These are phyloP conservation scores for Drosophila asahinai DNA, from an alignment of 1,140 invertebrate species.

Conservation along the genomic window DNA sequence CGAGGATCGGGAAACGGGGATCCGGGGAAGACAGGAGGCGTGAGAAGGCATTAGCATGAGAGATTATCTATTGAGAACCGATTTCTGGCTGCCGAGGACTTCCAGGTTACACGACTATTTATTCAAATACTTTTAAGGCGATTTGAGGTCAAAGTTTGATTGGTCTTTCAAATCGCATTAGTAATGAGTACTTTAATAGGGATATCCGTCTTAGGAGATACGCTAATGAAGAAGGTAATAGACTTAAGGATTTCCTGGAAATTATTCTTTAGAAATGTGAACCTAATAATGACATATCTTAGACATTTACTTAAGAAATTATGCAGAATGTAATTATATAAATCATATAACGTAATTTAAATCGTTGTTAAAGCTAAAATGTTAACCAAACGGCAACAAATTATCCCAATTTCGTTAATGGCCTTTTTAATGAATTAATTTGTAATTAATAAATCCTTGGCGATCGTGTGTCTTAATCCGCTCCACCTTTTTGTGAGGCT, in stretches of 20 bases:
- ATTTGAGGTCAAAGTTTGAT: slow-evolving; percentile 39
- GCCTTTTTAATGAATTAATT: slow-evolving; percentile 6
- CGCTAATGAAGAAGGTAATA: slow-evolving; percentile 2
- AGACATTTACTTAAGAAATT: neutral
- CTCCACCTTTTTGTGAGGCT: slow-evolving; percentile 18
- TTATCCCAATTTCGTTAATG: slow-evolving; percentile 9
- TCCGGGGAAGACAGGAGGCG: slow-evolving; percentile 40
- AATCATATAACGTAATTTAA: neutral
- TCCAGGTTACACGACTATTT: slow-evolving; percentile 38
- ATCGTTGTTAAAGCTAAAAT: neutral
- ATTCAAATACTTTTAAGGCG: slow-evolving; percentile 44
- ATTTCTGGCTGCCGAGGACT: slow-evolving; percentile 35
- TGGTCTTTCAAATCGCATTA: slow-evolving; percentile 32
- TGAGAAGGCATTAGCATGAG: slow-evolving; percentile 54
- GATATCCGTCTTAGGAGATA: slow-evolving; percentile 27
- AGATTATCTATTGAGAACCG: slow-evolving; percentile 42
- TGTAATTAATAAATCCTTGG: slow-evolving; percentile 11
- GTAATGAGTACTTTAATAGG: slow-evolving; percentile 13
- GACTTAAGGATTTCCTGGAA: slow-evolving; percentile 4
- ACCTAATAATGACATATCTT: neutral
- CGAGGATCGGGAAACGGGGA: slow-evolving; percentile 28
- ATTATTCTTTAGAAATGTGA: neutral
- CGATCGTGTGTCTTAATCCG: slow-evolving; percentile 33
- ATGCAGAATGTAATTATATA: no score
- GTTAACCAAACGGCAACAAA: neutral